Conservation (phyloP, 2,797 vertebrate species). For the Phalloptychus januarius region DNA sequence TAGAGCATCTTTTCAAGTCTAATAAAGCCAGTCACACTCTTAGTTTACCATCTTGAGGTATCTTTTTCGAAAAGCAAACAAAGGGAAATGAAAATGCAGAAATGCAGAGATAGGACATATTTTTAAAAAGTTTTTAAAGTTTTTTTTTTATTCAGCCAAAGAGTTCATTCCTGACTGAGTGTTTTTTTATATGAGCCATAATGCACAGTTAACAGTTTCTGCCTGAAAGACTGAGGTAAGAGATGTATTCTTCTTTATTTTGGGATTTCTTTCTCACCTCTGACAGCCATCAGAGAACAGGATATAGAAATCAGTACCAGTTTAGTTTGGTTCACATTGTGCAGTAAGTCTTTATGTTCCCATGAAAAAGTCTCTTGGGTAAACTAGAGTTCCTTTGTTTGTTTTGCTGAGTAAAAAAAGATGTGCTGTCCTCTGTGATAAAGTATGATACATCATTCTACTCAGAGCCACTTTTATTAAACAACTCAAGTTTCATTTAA, state of each 20-base stretch:
- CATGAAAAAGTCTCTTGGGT: background rate
- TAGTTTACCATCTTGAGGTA: background rate
- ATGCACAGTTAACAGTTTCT: background rate
- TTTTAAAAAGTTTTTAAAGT: background rate
- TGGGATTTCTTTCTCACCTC: background rate
- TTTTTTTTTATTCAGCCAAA: background rate
- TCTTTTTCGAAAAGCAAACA: background rate
- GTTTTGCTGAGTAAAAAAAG: background rate
- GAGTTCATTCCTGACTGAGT: background rate
- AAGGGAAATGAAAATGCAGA: background rate
- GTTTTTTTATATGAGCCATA: background rate
- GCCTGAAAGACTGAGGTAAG: background rate
- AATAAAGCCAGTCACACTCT: background rate
- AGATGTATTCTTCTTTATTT: background rate
- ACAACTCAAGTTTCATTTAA: background rate
- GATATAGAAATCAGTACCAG: background rate
- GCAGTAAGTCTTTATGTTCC: background rate
- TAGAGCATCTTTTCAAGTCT: background rate
- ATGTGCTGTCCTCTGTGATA: background rate
- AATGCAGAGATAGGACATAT: background rate
- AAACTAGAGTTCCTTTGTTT: background rate
- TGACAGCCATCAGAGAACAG: background rate
- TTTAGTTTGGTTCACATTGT: background rate
- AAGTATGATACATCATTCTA: background rate
- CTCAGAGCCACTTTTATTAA: background rate